These are phyloP conservation scores for Candidula unifasciata DNA, from an alignment of 2,888 invertebrate species.

Conservation along the genomic window DNA sequence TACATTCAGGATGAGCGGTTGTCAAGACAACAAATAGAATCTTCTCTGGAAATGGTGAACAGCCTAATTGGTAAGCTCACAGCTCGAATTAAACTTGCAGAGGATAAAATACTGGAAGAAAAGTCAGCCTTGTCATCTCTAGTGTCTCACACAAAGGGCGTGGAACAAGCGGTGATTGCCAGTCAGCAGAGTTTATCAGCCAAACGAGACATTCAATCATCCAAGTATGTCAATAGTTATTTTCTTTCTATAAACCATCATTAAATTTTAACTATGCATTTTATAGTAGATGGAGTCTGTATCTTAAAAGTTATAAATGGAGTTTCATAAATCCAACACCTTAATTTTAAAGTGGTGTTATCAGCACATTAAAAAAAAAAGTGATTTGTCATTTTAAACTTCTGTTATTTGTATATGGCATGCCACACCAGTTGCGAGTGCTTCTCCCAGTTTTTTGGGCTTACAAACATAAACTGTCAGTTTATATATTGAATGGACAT, in stretches of 20 bases:
- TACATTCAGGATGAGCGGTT: slow-evolving; percentile 70
- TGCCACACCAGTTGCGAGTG: too few species aligned
- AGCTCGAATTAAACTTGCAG: slow-evolving; percentile 71
- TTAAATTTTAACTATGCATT: background rate
- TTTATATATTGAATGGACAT: too few species aligned
- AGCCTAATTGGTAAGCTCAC: slow-evolving; percentile 74
- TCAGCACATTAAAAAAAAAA: too few species aligned
- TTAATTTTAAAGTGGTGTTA: too few species aligned
- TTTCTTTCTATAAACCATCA: background rate
- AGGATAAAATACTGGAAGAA: slow-evolving; percentile 75
- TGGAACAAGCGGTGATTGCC: slow-evolving; percentile 74
- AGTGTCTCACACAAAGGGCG: slow-evolving; percentile 72
- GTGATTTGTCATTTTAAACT: too few species aligned
- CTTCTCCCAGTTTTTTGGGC: too few species aligned
- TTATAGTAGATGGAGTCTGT: too few species aligned
- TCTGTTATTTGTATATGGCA: too few species aligned
- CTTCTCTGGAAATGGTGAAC: slow-evolving; percentile 71
- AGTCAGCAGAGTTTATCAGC: slow-evolving; percentile 73
- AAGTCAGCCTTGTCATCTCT: slow-evolving; percentile 69
- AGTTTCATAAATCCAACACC: too few species aligned
- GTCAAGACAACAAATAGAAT: slow-evolving; percentile 73
- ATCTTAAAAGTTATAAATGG: too few species aligned
- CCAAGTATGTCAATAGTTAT: slow-evolving; percentile 61
- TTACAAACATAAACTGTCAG: too few species aligned
- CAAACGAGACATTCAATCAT: slow-evolving; percentile 68